Conservation (phyloP, 2,113 vertebrate species). For the Galeopterus variegatus region DNA sequence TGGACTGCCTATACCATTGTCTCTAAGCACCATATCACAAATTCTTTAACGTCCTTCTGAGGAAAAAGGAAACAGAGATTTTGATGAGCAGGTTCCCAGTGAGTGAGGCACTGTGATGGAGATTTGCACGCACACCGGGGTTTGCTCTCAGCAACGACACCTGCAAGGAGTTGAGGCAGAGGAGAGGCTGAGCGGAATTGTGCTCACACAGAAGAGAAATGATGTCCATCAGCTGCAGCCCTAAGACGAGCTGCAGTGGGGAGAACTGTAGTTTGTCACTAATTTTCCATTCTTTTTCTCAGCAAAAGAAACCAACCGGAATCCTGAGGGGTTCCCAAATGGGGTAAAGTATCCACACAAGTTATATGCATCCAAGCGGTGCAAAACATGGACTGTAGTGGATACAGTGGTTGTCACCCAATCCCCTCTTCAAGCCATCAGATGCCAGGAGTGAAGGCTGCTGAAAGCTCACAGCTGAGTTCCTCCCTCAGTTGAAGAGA, state of each 20-base stretch:
- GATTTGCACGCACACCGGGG: rapidly evolving
- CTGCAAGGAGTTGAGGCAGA: not conserved
- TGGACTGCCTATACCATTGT: not conserved
- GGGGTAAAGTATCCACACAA: not conserved
- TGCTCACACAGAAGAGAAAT: not conserved
- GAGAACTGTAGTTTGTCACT: not conserved
- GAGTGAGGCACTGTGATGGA: too few relatives aligned
- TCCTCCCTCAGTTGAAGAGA: not conserved
- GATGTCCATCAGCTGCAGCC: too few relatives aligned
- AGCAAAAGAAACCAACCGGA: not conserved
- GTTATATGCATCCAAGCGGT: not conserved
- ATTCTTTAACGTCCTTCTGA: not conserved
- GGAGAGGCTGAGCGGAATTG: not conserved
- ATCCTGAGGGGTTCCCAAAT: not conserved
- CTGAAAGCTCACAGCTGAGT: too few relatives aligned
- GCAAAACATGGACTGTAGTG: not conserved
- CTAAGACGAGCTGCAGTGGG: not conserved
- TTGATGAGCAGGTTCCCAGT: not conserved
- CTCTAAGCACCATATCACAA: not conserved
- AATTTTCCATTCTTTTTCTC: not conserved
- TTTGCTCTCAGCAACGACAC: not conserved
- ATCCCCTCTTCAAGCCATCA: not conserved
- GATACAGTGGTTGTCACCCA: not conserved
- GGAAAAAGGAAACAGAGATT: not conserved
- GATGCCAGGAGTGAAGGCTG: not conserved